Percentiles rank a stretch among this genome's conserved stretches.
Conservation (phyloP, 2,888 invertebrate genomes). For the Drosophila monieri region DNA sequence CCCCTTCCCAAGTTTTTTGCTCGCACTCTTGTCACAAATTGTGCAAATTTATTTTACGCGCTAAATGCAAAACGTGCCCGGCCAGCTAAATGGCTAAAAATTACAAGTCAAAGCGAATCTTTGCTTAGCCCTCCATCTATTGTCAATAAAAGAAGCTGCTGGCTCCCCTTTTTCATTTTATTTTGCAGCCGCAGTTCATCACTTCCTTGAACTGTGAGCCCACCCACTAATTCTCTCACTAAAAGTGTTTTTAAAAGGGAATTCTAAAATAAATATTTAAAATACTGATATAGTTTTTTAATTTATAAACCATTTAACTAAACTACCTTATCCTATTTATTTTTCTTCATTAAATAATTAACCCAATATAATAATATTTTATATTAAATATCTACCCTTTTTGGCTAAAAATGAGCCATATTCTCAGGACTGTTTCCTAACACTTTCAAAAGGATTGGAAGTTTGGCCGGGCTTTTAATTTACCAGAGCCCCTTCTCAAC, state of each 20-base stretch:
- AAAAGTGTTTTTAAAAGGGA: not conserved
- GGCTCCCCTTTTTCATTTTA: conserved; percentile 32
- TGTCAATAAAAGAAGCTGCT: conserved; percentile 66
- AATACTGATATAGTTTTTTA: no score
- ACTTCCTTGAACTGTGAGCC: conserved; percentile 54
- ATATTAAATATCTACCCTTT: not conserved
- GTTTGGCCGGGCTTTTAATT: conserved; percentile 38
- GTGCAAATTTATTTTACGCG: conserved; percentile 79
- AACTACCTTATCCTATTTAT: no score
- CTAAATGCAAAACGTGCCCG: conserved; percentile 77
- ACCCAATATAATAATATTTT: no score
- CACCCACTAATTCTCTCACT: conserved; percentile 56
- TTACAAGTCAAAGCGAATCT: conserved; percentile 53
- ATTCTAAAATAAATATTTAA: not conserved
- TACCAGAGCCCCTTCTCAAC: conserved; percentile 44
- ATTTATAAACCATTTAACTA: no score
- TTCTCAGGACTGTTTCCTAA: not conserved
- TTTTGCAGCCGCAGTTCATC: conserved; percentile 23
- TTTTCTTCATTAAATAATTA: no score
- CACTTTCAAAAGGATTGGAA: conserved; percentile 3
- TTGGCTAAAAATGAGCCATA: not conserved
- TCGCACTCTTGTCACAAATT: conserved; percentile 76
- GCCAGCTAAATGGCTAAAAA: conserved; percentile 75
- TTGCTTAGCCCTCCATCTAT: conserved; percentile 41
- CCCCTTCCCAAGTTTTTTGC: conserved; percentile 10